A percentile compares a stretch with the other conserved stretches of the same genome.
Evolutionary conservation across 2,797 vertebrate species (phyloP).

Genomic region (Prionace glauca): DNA sequence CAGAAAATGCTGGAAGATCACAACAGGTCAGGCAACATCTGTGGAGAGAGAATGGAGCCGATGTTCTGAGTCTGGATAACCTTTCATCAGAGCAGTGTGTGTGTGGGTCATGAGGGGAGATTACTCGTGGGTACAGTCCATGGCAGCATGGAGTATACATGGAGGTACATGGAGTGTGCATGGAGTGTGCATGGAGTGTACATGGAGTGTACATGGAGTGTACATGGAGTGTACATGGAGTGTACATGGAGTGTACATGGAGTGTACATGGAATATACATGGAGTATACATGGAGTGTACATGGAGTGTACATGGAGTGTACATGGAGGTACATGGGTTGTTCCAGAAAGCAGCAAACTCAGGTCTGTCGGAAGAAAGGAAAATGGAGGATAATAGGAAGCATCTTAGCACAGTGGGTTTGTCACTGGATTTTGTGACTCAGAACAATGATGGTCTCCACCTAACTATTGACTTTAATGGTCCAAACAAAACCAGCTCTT

Average conservation of each 20-base stretch:
- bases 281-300: too few relatives aligned
- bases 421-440: not conserved
- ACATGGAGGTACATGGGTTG: not conserved
- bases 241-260: too few relatives aligned
- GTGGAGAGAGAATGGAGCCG: too few relatives aligned
- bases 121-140: not conserved
- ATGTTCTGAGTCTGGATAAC: too few relatives aligned
- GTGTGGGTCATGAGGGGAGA: not conserved
- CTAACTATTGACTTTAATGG: not conserved
- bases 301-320: too few relatives aligned
- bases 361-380: not conserved
- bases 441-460: not conserved
- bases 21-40: too few relatives aligned
- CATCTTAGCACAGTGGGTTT: not conserved
- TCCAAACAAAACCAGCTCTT: not conserved
- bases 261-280: too few relatives aligned
- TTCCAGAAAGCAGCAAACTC: not conserved
- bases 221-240: too few relatives aligned
- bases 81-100: not conserved
- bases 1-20: too few relatives aligned
- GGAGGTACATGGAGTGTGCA: too few relatives aligned
- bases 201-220: not conserved
- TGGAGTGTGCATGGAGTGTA: too few relatives aligned
- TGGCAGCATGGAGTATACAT: not conserved
- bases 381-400: not conserved